These are phyloP conservation scores for Formica exsecta DNA, from an alignment of 1,140 invertebrate genomes.

Conservation along the genomic window DNA sequence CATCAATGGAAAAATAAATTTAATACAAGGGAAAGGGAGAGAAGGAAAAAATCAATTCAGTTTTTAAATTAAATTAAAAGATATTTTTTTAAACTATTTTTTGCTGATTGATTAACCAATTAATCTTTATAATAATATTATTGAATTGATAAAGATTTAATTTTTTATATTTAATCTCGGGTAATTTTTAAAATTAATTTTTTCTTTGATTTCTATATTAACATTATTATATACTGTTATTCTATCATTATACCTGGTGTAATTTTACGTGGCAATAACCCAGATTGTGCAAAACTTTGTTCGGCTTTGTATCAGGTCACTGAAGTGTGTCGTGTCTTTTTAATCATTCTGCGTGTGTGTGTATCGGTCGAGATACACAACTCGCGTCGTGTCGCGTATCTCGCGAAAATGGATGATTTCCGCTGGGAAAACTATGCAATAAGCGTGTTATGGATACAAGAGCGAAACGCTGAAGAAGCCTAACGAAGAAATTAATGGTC, in stretches of 20 bases:
- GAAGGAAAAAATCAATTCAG: too few species aligned
- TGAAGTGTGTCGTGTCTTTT: conserved; percentile 42
- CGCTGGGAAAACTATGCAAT: conserved; percentile 51
- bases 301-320: neutral
- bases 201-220: neutral
- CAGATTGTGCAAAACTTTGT: conserved; percentile 39
- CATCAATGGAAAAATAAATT: neutral
- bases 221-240: conserved; percentile 7
- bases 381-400: conserved; percentile 20
- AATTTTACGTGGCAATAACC: conserved; percentile 8
- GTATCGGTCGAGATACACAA: conserved; percentile 32
- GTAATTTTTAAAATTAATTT: conserved; percentile 2
- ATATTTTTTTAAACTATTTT: neutral
- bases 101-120: neutral
- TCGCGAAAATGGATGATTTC: conserved; percentile 59
- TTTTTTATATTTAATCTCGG: conserved; percentile 2
- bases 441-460: conserved; percentile 29
- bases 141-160: neutral
- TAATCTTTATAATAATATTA: neutral
- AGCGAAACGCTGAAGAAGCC: conserved; percentile 32
- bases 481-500: conserved; percentile 47
- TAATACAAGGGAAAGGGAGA: neutral
- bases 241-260: neutral
- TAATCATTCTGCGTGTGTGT: conserved; percentile 36
- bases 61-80: neutral